phyloP scores from a whole-genome alignment of 2,888 invertebrate species.

The Aromia moschata region DNA sequence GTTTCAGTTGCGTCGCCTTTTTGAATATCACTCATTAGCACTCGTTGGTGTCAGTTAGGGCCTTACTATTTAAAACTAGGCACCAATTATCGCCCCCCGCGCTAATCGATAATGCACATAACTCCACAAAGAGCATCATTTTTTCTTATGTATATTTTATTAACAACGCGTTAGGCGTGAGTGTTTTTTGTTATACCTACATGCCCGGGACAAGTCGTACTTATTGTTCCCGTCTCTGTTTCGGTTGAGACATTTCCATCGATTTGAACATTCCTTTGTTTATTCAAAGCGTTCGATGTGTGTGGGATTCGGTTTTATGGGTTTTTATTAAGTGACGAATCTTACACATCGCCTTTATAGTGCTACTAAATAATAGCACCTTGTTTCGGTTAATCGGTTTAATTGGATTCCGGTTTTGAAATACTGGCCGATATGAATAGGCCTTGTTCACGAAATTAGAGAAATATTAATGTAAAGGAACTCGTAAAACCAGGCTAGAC shows the following conservation, averaged over 20 bases:
- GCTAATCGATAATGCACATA: constrained; percentile 52
- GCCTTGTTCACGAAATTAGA: neutral
- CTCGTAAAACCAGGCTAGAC: neutral
- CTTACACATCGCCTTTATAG: constrained; percentile 26
- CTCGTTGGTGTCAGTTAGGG: constrained; percentile 32
- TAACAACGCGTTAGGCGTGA: constrained; percentile 46
- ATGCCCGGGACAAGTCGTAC: constrained; percentile 32
- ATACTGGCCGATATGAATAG: neutral
- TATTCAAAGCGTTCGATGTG: constrained; percentile 49
- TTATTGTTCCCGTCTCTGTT: constrained; percentile 29
- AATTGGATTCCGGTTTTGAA: neutral
- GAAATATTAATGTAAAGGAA: neutral
- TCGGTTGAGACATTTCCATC: constrained; percentile 36
- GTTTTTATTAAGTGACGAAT: constrained; percentile 35
- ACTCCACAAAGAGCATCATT: constrained; percentile 46
- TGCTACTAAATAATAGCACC: constrained; percentile 11
- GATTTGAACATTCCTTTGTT: constrained; percentile 49
- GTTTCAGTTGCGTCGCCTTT: too few species aligned
- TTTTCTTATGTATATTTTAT: constrained; percentile 48
- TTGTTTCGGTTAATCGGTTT: constrained; percentile 4
- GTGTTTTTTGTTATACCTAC: constrained; percentile 42
- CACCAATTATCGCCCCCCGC: constrained; percentile 50
- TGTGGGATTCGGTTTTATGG: constrained; percentile 50
- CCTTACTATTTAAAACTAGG: constrained; percentile 52
- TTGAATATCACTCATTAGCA: constrained; percentile 28